Percentiles rank a stretch among this genome's conserved stretches.
phyloP scores from a whole-genome alignment of 2,113 vertebrate species.

The Sula dactylatra region DNA sequence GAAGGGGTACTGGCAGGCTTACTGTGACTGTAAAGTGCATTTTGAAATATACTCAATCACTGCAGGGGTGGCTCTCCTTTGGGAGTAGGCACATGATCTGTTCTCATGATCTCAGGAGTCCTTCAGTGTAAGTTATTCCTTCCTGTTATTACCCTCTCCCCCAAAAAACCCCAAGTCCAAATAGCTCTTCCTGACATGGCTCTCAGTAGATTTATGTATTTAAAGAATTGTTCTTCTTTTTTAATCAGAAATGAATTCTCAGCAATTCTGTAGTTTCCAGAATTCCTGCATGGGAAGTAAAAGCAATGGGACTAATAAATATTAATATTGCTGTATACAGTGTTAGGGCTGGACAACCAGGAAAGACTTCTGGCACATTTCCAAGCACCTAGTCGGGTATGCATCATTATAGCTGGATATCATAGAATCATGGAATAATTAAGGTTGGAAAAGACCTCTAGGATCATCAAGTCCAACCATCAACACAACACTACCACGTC shows the following conservation, averaged over 20 bases:
- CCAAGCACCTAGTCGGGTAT: background rate
- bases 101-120: background rate
- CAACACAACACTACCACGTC: too few species aligned
- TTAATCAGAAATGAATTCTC: background rate
- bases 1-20: background rate
- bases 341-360: background rate
- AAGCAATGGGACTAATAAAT: background rate
- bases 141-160: background rate
- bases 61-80: background rate
- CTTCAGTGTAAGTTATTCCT: background rate
- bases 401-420: background rate
- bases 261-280: background rate
- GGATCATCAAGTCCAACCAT: too few species aligned
- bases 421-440: too few species aligned
- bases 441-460: too few species aligned
- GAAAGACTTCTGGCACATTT: background rate
- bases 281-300: background rate
- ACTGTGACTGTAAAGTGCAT: background rate
- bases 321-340: background rate
- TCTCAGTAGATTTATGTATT: background rate
- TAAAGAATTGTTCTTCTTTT: background rate
- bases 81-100: rapidly evolving
- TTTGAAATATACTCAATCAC: background rate
- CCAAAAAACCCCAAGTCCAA: background rate
- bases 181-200: background rate